These are phyloP conservation scores for Sipha maydis DNA, from an alignment of 2,888 invertebrate species.

Conservation along the genomic window DNA sequence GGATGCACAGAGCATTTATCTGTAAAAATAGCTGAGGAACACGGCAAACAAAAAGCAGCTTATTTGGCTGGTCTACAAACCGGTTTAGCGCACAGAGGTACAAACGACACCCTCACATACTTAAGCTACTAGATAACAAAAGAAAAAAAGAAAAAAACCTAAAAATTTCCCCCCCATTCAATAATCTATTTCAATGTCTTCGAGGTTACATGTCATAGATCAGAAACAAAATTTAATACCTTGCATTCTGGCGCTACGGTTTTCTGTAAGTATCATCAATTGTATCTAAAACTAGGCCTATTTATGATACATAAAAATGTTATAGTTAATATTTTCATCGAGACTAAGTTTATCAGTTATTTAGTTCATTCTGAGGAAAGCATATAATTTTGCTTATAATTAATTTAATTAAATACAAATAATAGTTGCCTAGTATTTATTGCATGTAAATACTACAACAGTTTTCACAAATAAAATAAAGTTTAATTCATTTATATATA, in stretches of 20 bases:
- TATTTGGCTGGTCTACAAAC: constrained; percentile 79
- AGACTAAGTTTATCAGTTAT: constrained; percentile 11
- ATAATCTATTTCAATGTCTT: constrained; percentile 59
- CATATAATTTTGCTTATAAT: constrained; percentile 13
- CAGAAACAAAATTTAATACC: constrained; percentile 60
- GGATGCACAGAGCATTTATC: constrained; percentile 85
- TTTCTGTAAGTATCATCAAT: constrained; percentile 59
- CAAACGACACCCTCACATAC: constrained; percentile 62
- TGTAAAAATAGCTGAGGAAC: constrained; percentile 88
- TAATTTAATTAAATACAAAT: constrained; percentile 17
- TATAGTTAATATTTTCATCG: constrained; percentile 34
- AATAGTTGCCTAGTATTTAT: neutral
- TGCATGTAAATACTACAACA: constrained; percentile 28
- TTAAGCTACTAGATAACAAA: constrained; percentile 62
- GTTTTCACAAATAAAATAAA: constrained; percentile 25
- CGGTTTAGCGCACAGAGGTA: constrained; percentile 68
- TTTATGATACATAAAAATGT: constrained; percentile 36
- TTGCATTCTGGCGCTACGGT: constrained; percentile 58
- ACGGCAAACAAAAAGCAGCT: constrained; percentile 83
- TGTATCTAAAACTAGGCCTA: constrained; percentile 52
- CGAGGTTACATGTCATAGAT: constrained; percentile 62
- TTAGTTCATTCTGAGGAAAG: neutral
- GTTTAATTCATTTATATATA: constrained; percentile 9
- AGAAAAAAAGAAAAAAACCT: constrained; percentile 58
- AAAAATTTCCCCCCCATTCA: constrained; percentile 39